Evolutionary conservation across 1,140 invertebrate species (phyloP), one percentile per base, ranked within the genome.

Genomic region (Tetramorium simillimum): DNA sequence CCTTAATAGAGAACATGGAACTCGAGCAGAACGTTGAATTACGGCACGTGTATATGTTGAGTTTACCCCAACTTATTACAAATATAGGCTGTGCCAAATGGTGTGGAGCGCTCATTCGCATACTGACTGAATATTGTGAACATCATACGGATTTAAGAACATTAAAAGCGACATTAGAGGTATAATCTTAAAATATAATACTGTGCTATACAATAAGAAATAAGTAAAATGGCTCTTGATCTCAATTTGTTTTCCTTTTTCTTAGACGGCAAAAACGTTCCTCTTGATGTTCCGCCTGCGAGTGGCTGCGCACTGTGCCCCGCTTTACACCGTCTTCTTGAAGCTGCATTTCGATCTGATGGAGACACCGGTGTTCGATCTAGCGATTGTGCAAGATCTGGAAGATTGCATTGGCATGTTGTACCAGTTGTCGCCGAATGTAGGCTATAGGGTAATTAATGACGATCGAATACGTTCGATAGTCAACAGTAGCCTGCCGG

Each of bases 111-210:
- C 78, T 95, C 21, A 88, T 86, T 7, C 91, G 91, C 72, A 92
- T 95, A 89, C 58, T 95, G 7, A 87, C 91, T 7, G 93, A 94
- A 37, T 95, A 95, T 78, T 95, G 94, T 58, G 92, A 94, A 89
- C 91, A 94, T 91, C 92, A 94, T 58, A 94, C 91, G 6, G 92
- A 95, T 88, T 84, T 94, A 10, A 93, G 91, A 86, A 94, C 92
- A 0, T 84, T 94, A 9, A 93, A 93, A 86, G 92, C 91, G 21
- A 93, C 93, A 40, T 87, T 95, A 49, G 90, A 95, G 90, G 94
- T 94, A 91, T 6, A 12, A 43, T 12, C 9, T 77, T 73, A 21
- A 72, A 75, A 5, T 10, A 37, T 7, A 9, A 46, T 16, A 60
- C 14, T 46, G 24, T 12, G 58, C 33, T 4, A 7, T 21, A 46